Percentiles rank a stretch among this genome's conserved stretches.
Conservation (phyloP, 2,113 vertebrate species). For the Phaethornis superciliosus region DNA sequence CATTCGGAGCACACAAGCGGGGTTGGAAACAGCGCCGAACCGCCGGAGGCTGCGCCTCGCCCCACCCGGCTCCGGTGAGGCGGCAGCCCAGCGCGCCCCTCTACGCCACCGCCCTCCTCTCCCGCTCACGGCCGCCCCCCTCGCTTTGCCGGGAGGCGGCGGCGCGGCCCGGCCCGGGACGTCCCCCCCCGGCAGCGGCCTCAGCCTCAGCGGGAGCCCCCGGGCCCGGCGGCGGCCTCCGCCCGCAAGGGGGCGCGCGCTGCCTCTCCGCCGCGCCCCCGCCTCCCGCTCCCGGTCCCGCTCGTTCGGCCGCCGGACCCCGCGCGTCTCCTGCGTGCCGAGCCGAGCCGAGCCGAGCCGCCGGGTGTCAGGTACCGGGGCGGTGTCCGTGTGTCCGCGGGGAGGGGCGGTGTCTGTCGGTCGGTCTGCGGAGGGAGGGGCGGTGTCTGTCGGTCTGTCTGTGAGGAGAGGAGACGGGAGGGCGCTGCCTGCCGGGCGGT, state of each 20-base stretch:
- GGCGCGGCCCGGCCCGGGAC: too few relatives aligned
- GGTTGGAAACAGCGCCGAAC: not conserved
- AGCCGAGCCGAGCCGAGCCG: not conserved
- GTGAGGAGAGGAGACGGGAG: not conserved
- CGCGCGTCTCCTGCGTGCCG: not conserved
- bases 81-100: too few relatives aligned
- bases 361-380: not conserved
- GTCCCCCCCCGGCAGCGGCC: fast-evolving
- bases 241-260: not conserved
- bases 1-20: fast-evolving
- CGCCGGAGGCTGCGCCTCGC: not conserved
- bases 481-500: too few relatives aligned
- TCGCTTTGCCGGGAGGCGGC: not conserved
- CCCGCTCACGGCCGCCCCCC: too few relatives aligned
- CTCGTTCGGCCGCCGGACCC: too few relatives aligned
- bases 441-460: not conserved
- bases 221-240: not conserved
- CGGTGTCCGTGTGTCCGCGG: not conserved
- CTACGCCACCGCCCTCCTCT: too few relatives aligned
- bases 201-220: too few relatives aligned
- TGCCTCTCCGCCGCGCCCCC: not conserved
- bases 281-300: too few relatives aligned
- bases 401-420: too few relatives aligned
- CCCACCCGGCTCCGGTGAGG: not conserved
- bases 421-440: too few relatives aligned